phyloP scores from a whole-genome alignment of 2,113 vertebrate genomes.

The Saimiri boliviensis region DNA sequence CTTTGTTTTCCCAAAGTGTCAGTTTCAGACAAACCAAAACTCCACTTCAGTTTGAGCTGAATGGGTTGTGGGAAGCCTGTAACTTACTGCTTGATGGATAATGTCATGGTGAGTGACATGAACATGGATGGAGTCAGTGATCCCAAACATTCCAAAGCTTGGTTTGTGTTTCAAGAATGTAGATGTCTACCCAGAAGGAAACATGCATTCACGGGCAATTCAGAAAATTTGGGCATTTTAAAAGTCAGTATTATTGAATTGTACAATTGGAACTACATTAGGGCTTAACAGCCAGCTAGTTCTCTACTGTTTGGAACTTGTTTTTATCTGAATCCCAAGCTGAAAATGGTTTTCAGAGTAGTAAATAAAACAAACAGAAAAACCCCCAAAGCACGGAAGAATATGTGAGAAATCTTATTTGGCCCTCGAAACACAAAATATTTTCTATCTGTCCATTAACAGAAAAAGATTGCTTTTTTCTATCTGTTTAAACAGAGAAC shows the following conservation, averaged over 20 bases:
- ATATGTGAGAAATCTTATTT: not conserved
- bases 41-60: constrained; percentile 53
- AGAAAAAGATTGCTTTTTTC: not conserved
- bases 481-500: not conserved
- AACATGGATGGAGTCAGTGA: constrained; percentile 70
- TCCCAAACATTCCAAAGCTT: constrained; percentile 57
- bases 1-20: constrained; percentile 24
- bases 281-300: not conserved
- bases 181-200: constrained; percentile 24
- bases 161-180: constrained; percentile 52
- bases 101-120: constrained; percentile 65
- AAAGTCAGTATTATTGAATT: constrained; percentile 32
- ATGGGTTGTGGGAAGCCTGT: not conserved
- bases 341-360: not conserved
- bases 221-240: constrained; percentile 48
- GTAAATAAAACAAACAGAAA: not conserved
- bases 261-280: not conserved
- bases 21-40: constrained; percentile 36
- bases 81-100: constrained; percentile 37
- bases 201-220: not conserved
- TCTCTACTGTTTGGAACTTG: not conserved
- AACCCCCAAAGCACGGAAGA: not conserved
- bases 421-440: not conserved
- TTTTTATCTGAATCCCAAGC: not conserved
- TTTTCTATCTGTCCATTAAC: not conserved